Evolutionary conservation across 2,888 invertebrate species (phyloP), one percentile per base, ranked within the genome.

Genomic region (Trypoxylon attenuatum): DNA sequence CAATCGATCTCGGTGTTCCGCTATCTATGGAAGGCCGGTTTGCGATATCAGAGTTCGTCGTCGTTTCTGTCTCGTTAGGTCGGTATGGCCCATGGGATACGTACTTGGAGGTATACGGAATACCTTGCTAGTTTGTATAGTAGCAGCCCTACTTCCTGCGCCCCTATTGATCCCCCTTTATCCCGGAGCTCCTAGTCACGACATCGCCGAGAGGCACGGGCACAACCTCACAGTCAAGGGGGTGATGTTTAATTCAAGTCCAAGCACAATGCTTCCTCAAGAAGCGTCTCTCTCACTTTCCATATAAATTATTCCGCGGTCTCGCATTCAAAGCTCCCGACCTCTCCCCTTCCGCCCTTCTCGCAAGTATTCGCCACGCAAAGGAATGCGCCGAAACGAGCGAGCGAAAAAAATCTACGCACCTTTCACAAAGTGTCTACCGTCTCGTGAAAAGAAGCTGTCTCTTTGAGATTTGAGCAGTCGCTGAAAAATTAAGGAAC

Each of bases 231-330:
- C 72, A 75, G 73, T 73, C 74, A 69, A 76, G 72, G 66, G 76
- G 79, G 69, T 70, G 77, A 78, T 78, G 78, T 78, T 79, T 78
- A 78, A 78, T 78, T 78, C 78, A 78, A 76, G 79, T 77, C 76
- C 70, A 73, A 77, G 73, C 73, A 79, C 79, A 78, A 79, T 79
- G 71, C 79, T 70, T 74, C 77, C 71, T 77, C 77, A 64, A 77
- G 73, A 73, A 77, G 58, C 54, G 49, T 53, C 59, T 60, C 67
- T 68, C 67, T 67, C 69, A 59, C 68, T 79, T 75, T 70, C 69
- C 69, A 69, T 71, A 73, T 79, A 73, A 77, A 78, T 78, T 78
- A 78, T 78, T 78, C 71, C 68, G 65, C 63, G 64, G 68, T 76
- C 71, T 62, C 61, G 66, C 71, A 73, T 77, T 78, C 77, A 76